Evolutionary conservation across 2,797 vertebrate species (phyloP).

Genomic region (Artibeus lituratus): DNA sequence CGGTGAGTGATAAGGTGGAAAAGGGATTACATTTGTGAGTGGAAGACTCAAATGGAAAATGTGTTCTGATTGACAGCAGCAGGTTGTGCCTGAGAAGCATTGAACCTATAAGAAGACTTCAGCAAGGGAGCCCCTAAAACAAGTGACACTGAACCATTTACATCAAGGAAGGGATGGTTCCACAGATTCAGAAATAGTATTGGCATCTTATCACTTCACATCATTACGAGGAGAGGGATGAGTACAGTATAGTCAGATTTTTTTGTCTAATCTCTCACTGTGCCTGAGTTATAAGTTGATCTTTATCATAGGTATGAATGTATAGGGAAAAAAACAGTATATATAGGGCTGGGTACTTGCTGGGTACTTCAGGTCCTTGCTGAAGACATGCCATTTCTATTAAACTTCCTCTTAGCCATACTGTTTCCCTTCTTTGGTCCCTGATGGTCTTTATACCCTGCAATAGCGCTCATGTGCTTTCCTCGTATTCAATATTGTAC

Average conservation of each 20-base stretch:
- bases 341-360: neutral
- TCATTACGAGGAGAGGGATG: neutral
- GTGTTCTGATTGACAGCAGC: neutral
- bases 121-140: neutral
- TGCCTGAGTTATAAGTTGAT: neutral
- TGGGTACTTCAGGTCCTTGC: neutral
- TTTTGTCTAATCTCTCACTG: neutral
- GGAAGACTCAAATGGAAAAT: neutral
- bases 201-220: neutral
- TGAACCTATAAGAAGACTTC: neutral
- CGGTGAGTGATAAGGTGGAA: neutral
- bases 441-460: neutral
- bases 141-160: neutral
- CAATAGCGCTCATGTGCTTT: neutral
- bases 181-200: neutral
- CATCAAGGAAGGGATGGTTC: neutral
- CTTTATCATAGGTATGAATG: neutral
- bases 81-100: neutral
- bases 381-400: neutral
- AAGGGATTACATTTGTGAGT: neutral
- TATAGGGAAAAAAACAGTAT: neutral
- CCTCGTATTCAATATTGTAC: neutral
- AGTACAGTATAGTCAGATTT: neutral
- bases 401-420: neutral
- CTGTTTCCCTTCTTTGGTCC: neutral